Percentiles rank a stretch among this genome's conserved stretches.
These are phyloP conservation scores for Himalopsyche japonica DNA, from an alignment of 2,888 invertebrate genomes.

Conservation along the genomic window DNA sequence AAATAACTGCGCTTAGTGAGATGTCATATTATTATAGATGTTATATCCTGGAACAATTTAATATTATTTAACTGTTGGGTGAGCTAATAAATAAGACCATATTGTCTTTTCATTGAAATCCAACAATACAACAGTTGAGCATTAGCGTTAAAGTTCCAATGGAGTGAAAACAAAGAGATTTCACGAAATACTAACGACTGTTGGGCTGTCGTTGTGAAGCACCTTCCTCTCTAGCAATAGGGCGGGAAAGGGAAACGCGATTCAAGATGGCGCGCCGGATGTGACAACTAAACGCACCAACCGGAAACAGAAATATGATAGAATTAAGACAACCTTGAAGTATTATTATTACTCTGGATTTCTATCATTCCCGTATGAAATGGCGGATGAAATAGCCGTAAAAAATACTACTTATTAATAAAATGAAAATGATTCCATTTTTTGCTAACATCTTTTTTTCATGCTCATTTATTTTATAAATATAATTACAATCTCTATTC, in stretches of 20 bases:
- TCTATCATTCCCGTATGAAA: background rate
- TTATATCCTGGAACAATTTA: no score
- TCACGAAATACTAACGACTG: background rate
- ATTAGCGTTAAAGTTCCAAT: background rate
- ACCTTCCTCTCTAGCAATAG: background rate
- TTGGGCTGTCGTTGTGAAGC: background rate
- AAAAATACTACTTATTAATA: no score
- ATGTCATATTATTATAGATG: no score
- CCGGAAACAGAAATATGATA: constrained; percentile 11
- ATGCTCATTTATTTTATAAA: no score
- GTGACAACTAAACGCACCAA: constrained; percentile 41
- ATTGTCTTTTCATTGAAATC: background rate
- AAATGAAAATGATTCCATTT: no score
- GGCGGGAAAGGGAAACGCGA: constrained; percentile 35
- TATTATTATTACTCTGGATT: background rate
- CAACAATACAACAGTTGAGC: background rate
- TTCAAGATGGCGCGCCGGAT: constrained; percentile 45
- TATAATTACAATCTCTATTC: no score
- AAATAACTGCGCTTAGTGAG: no score
- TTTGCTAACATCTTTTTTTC: no score
- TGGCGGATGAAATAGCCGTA: no score
- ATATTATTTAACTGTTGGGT: no score
- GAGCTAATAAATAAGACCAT: background rate
- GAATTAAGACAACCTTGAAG: constrained; percentile 9
- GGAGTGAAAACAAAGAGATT: background rate